Percentiles rank a stretch among this genome's conserved stretches.
Conservation (phyloP, 2,113 vertebrate genomes). For the Cynoglossus semilaevis region DNA sequence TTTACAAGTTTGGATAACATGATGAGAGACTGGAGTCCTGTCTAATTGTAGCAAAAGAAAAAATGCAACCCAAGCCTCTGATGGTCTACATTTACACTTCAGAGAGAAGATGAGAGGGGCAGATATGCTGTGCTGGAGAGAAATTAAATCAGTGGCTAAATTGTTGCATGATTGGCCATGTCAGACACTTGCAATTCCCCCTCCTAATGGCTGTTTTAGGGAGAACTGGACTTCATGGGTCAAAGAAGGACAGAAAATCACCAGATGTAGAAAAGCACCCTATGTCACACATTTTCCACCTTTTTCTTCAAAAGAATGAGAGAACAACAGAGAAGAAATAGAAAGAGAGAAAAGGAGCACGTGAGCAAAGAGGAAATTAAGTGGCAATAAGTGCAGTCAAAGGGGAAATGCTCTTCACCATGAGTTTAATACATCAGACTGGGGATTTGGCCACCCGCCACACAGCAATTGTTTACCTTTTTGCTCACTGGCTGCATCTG, state of each 20-base stretch:
- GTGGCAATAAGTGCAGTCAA: constrained; percentile 97
- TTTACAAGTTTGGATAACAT: constrained; percentile 23
- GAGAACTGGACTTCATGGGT: constrained; percentile 88
- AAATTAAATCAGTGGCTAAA: constrained; percentile 98
- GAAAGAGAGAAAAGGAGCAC: constrained; percentile 33
- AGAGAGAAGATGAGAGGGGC: constrained; percentile 44
- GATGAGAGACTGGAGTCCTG: constrained; percentile 73
- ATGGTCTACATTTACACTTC: constrained; percentile 52
- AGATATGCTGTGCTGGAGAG: constrained; percentile 69
- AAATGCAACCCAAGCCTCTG: constrained; percentile 16
- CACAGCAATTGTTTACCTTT: constrained; percentile 99
- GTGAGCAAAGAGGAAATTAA: constrained; percentile 93
- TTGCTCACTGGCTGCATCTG: constrained; percentile 98
- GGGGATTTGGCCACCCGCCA: constrained; percentile 93
- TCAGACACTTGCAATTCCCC: constrained; percentile 96
- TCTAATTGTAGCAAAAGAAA: constrained; percentile 5
- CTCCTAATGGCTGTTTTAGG: constrained; percentile 90
- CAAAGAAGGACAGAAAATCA: constrained; percentile 86
- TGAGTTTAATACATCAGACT: constrained; percentile 95
- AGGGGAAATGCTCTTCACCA: constrained; percentile 96
- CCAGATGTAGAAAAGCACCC: constrained; percentile 76
- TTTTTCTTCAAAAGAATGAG: constrained; percentile 48
- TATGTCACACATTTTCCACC: constrained; percentile 9
- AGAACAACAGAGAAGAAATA: constrained; percentile 45
- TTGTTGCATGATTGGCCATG: constrained; percentile 97